Evolutionary conservation across 2,113 vertebrate genomes (phyloP), one percentile per base, ranked within the genome.

Genomic region (Oreocharis arfaki): DNA sequence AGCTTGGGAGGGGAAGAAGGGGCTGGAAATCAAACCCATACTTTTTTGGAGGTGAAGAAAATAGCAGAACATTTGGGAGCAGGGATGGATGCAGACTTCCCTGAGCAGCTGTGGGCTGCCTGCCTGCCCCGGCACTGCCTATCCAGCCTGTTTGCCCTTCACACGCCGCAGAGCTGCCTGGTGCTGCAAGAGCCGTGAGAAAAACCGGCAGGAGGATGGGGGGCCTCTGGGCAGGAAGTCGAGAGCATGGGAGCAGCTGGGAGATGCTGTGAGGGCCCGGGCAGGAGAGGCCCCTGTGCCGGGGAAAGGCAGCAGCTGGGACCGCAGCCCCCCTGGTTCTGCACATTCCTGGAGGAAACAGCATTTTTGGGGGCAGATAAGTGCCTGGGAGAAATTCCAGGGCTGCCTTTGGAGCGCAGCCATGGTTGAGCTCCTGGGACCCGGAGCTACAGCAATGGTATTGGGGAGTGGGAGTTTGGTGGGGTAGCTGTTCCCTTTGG

Each of bases 161-260:
- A 82, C 89, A 97, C 14, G 64, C 73, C 11, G 6, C 83, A 88
- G 82, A 95, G 52, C 64, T 69, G 56, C 96, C 83, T 81, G 97
- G 95, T 94, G 96, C 95, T 95, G 37, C 0, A 37, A 93, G 84
- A 97, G 95, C 94, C 97, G 97, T 98, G 98, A 98, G 98, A 98
- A 98, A 98, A 98, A 71, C 81, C 93, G 73, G 81, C 89, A 56
- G 93, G 96, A 97, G 97, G 97, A 96, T 76, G 46, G 95, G 93
- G 95, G 96, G 97, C 95, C 94, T 92, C 93, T 3, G 26, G 89
- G 95, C 97, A 96, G 97, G 97, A 97, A 97, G 95, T 82, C n/a
- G 74, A 96, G 95, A 98, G 96, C 97, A 98, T 98, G 97, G 96
- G 98, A 98, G 96, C 97, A 94, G 95, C 95, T 89, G 90, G 88